Conservation (phyloP, 1,140 invertebrate genomes). For the Chelonus insularis region DNA sequence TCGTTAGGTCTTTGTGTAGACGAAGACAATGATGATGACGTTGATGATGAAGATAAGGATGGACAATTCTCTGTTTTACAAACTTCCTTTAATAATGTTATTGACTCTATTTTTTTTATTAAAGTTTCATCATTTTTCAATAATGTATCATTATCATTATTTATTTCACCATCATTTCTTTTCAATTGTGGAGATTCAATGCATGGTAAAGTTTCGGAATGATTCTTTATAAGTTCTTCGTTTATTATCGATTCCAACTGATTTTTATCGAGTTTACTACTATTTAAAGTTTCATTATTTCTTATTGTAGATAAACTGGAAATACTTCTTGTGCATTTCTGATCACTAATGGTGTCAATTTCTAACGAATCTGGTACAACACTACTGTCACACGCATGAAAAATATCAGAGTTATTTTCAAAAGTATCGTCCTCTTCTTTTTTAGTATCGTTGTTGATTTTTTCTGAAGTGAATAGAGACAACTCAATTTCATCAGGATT, state of each 20-base stretch:
- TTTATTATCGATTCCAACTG: not conserved
- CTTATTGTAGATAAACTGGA: no score
- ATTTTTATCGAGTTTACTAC: no score
- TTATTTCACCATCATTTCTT: not conserved
- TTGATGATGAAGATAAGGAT: no score
- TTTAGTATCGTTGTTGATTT: not conserved
- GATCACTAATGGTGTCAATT: slow-evolving; percentile 17
- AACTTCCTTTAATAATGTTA: not conserved
- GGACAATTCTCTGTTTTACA: no score
- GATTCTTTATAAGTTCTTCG: not conserved
- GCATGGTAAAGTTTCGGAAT: no score
- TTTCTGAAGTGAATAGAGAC: not conserved
- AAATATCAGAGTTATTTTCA: slow-evolving; percentile 11
- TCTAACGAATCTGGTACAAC: slow-evolving; percentile 55
- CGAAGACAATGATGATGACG: no score
- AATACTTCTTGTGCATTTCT: not conserved
- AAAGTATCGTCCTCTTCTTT: not conserved
- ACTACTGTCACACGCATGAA: slow-evolving; percentile 27
- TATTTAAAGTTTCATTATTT: no score
- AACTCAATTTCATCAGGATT: slow-evolving; percentile 42
- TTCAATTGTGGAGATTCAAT: no score
- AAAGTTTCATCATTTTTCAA: not conserved
- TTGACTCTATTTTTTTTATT: not conserved
- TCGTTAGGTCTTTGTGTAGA: slow-evolving; percentile 35
- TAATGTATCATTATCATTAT: not conserved